Conservation (phyloP, 2,113 vertebrate species). For the Syngnathus floridae region DNA sequence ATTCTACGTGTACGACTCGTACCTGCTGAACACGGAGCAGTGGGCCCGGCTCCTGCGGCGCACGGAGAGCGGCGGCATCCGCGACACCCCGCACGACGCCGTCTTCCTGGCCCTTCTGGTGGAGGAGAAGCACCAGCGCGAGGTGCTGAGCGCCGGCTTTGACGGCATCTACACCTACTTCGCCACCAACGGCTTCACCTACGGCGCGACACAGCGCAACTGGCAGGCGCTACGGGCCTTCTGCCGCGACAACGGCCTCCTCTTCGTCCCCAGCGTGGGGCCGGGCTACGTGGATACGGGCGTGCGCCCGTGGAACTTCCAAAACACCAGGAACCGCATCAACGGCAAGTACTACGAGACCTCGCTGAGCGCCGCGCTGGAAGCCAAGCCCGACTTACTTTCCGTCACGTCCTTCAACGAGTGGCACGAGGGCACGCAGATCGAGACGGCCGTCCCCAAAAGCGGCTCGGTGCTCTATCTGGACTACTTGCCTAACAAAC, state of each 20-base stretch:
- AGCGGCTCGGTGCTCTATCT: conserved; percentile 75
- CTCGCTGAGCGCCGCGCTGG: conserved; percentile 78
- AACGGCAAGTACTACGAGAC: conserved; percentile 95
- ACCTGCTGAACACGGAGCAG: conserved; percentile 82
- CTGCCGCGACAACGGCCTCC: conserved; percentile 81
- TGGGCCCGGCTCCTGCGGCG: conserved; percentile 85
- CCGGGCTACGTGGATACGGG: conserved; percentile 95
- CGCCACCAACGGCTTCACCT: conserved; percentile 95
- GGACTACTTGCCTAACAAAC: conserved; percentile 89
- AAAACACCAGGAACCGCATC: conserved; percentile 90
- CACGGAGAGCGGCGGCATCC: conserved; percentile 77
- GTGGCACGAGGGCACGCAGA: conserved; percentile 98
- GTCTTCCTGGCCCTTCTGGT: conserved; percentile 90
- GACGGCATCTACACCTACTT: conserved; percentile 97
- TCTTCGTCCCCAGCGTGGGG: conserved; percentile 94
- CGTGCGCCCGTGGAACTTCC: conserved; percentile 90
- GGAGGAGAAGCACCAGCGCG: conserved; percentile 86
- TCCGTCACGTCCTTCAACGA: conserved; percentile 97
- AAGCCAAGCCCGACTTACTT: conserved; percentile 80
- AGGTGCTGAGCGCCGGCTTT: conserved; percentile 86
- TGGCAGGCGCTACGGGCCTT: conserved; percentile 85
- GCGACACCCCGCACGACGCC: conserved; percentile 83
- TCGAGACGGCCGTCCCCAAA: conserved; percentile 91
- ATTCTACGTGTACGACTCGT: conserved; percentile 97
- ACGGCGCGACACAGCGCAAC: conserved; percentile 88